These are phyloP conservation scores for Meda fulgida DNA, from an alignment of 2,797 vertebrate species.

Conservation along the genomic window DNA sequence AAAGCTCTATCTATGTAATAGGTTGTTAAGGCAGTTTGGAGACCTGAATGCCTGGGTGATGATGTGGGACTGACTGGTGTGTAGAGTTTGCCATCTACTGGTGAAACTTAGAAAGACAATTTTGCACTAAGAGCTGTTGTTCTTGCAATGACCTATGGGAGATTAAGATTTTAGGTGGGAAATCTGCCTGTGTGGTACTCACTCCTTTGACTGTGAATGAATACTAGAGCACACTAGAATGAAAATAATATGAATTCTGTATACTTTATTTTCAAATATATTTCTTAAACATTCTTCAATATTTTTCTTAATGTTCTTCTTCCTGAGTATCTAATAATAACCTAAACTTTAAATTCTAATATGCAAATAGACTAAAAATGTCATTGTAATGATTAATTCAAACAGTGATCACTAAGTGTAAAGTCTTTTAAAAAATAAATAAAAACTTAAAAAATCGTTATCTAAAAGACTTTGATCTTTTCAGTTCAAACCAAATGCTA, in stretches of 20 bases:
- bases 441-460: too few relatives aligned
- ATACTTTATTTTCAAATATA: neutral
- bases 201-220: neutral
- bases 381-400: neutral
- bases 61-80: too few relatives aligned
- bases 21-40: neutral
- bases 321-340: too few relatives aligned
- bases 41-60: neutral
- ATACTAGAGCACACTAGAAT: neutral
- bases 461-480: neutral
- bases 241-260: neutral
- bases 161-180: neutral
- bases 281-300: neutral
- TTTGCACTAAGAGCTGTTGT: neutral
- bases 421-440: neutral
- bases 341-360: neutral
- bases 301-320: neutral
- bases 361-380: neutral
- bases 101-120: neutral
- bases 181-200: neutral
- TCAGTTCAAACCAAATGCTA: neutral
- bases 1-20: neutral
- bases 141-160: neutral
- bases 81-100: conserved; percentile 27
- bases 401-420: neutral